These are phyloP conservation scores for Cathartes aura DNA, from an alignment of 2,113 vertebrate genomes.

Conservation along the genomic window DNA sequence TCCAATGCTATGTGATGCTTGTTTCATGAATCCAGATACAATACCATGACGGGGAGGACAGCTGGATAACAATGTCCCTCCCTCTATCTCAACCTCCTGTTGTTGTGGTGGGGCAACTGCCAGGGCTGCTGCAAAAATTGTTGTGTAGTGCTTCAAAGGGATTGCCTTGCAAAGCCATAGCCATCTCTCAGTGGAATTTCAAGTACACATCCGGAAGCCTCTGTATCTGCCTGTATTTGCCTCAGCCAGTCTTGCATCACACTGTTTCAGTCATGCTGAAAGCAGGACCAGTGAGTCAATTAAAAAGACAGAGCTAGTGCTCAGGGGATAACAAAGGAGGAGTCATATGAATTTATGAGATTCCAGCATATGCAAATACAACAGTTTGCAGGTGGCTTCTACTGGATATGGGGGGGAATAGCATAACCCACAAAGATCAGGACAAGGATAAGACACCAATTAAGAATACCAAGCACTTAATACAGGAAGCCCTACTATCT, in stretches of 20 bases:
- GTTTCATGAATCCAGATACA: not conserved
- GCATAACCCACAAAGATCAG: not conserved
- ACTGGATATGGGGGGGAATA: not conserved
- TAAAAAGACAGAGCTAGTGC: not conserved
- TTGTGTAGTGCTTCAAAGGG: not conserved
- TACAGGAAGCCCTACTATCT: not conserved
- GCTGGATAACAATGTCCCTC: not conserved
- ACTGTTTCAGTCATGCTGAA: not conserved
- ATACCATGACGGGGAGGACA: not conserved
- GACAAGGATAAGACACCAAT: not conserved
- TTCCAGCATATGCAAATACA: not conserved
- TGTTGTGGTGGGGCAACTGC: too few relatives aligned
- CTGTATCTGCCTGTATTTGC: not conserved
- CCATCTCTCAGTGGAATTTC: not conserved
- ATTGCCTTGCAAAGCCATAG: not conserved
- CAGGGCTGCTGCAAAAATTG: not conserved
- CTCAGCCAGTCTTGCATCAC: not conserved
- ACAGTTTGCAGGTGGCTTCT: not conserved
- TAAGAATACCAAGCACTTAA: not conserved
- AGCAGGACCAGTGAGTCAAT: not conserved
- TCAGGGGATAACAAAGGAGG: not conserved
- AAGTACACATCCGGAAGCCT: not conserved
- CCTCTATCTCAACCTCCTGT: not conserved
- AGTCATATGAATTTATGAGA: not conserved
- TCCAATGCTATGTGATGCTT: not conserved